Conservation (phyloP, 2,888 invertebrate genomes). For the Cenopis cana region DNA sequence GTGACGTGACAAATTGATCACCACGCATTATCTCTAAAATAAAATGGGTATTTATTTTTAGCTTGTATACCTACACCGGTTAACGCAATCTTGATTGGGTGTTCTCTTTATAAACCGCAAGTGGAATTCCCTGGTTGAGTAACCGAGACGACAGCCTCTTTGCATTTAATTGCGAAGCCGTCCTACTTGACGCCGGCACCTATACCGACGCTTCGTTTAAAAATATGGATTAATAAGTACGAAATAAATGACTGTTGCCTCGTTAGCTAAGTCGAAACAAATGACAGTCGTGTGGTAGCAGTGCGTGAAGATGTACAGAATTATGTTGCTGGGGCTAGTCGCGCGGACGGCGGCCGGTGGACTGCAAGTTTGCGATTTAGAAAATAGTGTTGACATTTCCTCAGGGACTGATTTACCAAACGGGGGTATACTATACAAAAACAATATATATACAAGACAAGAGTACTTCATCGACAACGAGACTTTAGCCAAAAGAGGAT, state of each 20-base stretch:
- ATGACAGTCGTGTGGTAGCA: constrained; percentile 28
- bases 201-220: not conserved
- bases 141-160: constrained; percentile 22
- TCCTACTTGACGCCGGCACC: constrained; percentile 9
- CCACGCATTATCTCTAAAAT: constrained; percentile 25
- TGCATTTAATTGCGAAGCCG: constrained; percentile 29
- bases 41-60: constrained; percentile 18
- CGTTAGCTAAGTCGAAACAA: constrained; percentile 15
- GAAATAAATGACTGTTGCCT: constrained; percentile 23
- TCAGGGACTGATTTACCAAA: constrained; percentile 52
- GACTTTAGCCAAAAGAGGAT: constrained; percentile 55
- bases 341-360: constrained; percentile 42
- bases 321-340: constrained; percentile 49
- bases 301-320: constrained; percentile 30
- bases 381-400: constrained; percentile 58
- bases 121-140: constrained; percentile 36
- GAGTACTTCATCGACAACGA: constrained; percentile 59
- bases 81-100: constrained; percentile 15
- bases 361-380: constrained; percentile 52
- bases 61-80: constrained; percentile 2
- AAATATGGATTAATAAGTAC: constrained; percentile 8
- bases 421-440: constrained; percentile 55
- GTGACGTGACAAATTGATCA: not conserved
- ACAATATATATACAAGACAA: constrained; percentile 52
- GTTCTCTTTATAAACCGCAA: constrained; percentile 15